Evolutionary conservation across 2,797 vertebrate species (phyloP).

Genomic region (Pelobates cultripes): DNA sequence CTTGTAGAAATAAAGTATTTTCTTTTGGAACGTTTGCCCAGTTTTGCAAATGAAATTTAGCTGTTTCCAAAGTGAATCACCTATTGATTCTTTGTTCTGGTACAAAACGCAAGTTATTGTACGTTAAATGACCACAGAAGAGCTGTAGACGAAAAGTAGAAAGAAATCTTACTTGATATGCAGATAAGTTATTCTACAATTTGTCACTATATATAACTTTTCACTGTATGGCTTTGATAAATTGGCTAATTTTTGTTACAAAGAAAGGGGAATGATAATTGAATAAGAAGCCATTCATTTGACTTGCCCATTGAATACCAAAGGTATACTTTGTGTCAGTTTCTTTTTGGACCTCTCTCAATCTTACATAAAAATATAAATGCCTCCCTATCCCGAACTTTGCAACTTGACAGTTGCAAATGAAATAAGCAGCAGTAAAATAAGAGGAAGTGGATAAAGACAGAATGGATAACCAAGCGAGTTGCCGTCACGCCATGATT

Average conservation of each 20-base stretch:
- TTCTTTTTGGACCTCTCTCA: constrained; percentile 21
- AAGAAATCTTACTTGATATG: too few species aligned
- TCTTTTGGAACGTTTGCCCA: too few species aligned
- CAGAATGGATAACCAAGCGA: background rate
- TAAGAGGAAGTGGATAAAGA: constrained; percentile 14
- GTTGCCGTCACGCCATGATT: background rate
- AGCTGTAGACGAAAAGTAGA: too few species aligned
- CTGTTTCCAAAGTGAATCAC: too few species aligned
- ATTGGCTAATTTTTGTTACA: constrained; percentile 39
- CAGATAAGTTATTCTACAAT: background rate
- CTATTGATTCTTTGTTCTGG: too few species aligned
- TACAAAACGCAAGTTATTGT: too few species aligned
- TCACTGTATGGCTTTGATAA: constrained; percentile 22
- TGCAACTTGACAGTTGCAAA: constrained; percentile 27
- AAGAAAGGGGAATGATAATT: constrained; percentile 32
- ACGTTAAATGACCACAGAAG: too few species aligned
- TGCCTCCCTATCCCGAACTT: background rate
- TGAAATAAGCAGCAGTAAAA: constrained; percentile 24
- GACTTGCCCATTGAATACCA: constrained; percentile 21
- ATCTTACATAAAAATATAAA: constrained; percentile 22
- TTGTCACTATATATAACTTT: background rate
- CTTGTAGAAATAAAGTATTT: too few species aligned
- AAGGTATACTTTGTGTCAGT: constrained; percentile 22
- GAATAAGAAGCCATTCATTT: constrained; percentile 28
- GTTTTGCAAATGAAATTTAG: too few species aligned